Evolutionary conservation across 2,113 vertebrate genomes (phyloP), one percentile per base, ranked within the genome.

Genomic region (Promerops cafer): DNA sequence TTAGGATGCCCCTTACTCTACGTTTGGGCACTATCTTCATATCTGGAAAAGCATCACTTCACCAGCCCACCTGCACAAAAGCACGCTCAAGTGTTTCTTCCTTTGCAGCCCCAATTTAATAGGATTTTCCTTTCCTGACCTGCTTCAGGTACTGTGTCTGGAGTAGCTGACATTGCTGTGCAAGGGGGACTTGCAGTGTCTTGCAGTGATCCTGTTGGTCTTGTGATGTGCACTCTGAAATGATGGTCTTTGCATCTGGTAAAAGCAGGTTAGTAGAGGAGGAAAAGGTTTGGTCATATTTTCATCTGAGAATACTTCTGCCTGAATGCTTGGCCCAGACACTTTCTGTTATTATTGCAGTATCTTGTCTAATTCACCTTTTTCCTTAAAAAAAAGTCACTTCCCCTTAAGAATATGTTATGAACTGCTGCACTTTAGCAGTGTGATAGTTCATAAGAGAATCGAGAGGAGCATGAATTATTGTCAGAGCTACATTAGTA

Each of bases 401-500:
- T 86, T 96, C 50, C 89, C 89, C 96, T 96, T 85, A 92, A 95
- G 96, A 97, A 68, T 89, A 91, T 78, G 69, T 90, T 95, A 72
- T 85, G 53, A 96, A 78, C 91, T 76, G 70, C 63, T 97, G 91
- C 87, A 80, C 94, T 97, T 97, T 54, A 91, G 89, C 83, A 91
- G n/a, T 95, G 52, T 87, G 93, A 95, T 96, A 95, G 97, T 97
- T 97, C 91, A 91, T 96, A 97, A 89, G 80, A 93, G 94, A 95
- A 95, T 85, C 3, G 2, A 94, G 94, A 97, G 88, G 93, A 95
- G 93, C 76, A 81, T 97, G 97, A 97, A 94, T 96, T 96, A 97
- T 95, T 70, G 94, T 94, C 90, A 91, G 94, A 97, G 97, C 88
- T 93, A 91, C 81, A 93, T 98, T 97, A 97, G 92, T 97, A 97